phyloP scores from a whole-genome alignment of 2,888 invertebrate species.

The Limenitis camilla region DNA sequence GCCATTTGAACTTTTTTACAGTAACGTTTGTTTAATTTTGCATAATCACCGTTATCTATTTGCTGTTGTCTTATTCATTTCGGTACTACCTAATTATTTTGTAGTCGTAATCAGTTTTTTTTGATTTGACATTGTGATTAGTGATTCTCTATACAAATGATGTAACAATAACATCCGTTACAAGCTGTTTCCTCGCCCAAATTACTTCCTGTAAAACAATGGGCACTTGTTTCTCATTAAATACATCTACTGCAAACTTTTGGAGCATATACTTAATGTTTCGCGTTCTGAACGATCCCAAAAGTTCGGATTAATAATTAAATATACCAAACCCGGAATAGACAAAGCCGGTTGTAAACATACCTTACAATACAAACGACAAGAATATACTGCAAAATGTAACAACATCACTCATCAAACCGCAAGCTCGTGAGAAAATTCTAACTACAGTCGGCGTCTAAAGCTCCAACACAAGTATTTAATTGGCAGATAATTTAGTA shows the following conservation, averaged over 20 bases:
- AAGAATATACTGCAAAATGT: slow-evolving; percentile 10
- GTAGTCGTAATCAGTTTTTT: slow-evolving; percentile 12
- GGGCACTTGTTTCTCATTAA: slow-evolving; percentile 24
- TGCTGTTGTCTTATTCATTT: not conserved
- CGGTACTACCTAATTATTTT: slow-evolving; percentile 14
- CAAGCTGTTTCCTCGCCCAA: slow-evolving; percentile 49
- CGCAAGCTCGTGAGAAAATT: slow-evolving; percentile 20
- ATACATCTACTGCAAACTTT: slow-evolving; percentile 7
- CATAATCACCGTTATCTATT: not conserved
- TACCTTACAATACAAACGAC: not conserved
- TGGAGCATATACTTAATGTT: not conserved
- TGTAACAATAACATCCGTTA: slow-evolving; percentile 47
- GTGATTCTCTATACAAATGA: slow-evolving; percentile 35
- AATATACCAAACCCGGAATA: not conserved
- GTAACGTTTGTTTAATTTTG: too few relatives aligned
- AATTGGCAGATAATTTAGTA: slow-evolving; percentile 34
- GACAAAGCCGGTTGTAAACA: not conserved
- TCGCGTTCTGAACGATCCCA: too few relatives aligned
- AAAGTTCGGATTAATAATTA: too few relatives aligned
- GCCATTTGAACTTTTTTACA: too few relatives aligned
- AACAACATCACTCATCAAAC: slow-evolving; percentile 12
- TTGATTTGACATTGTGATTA: slow-evolving; percentile 23
- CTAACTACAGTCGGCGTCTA: slow-evolving; percentile 11
- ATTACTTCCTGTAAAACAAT: slow-evolving; percentile 51
- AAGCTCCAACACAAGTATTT: slow-evolving; percentile 28